A percentile compares a stretch with the other conserved stretches of the same genome.
Conservation (phyloP, 2,113 vertebrate genomes). For the Gulo gulo region DNA sequence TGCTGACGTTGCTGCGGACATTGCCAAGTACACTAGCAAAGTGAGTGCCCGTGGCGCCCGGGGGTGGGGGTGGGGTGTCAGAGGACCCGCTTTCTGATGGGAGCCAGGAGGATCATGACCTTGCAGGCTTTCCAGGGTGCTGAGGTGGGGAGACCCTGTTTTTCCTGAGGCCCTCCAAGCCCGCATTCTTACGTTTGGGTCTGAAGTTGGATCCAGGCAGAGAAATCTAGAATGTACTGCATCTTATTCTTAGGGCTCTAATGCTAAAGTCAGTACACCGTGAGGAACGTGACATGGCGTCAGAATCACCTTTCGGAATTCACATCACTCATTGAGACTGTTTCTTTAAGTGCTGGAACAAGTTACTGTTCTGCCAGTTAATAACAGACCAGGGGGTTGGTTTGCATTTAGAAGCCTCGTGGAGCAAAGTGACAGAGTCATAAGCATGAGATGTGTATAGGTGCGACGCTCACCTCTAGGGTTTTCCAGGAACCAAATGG, state of each 20-base stretch:
- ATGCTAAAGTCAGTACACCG: background rate
- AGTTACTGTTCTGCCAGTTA: background rate
- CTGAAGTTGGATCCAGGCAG: background rate
- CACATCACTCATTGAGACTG: background rate
- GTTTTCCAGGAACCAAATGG: background rate
- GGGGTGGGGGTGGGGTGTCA: background rate
- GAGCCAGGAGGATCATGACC: accelerated
- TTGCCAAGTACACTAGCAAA: constrained; percentile 98
- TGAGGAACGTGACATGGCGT: accelerated
- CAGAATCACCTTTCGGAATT: too few species aligned
- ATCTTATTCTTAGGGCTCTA: background rate
- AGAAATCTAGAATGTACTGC: background rate
- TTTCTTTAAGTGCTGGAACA: background rate
- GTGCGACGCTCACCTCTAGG: accelerated
- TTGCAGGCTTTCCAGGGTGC: background rate
- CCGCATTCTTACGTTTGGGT: background rate
- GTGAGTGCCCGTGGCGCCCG: constrained; percentile 78
- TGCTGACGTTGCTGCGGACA: constrained; percentile 96
- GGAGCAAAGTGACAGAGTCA: background rate
- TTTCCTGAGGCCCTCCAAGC: background rate
- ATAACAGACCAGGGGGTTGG: accelerated
- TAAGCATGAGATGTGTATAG: accelerated
- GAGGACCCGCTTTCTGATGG: background rate
- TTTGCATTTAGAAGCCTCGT: background rate
- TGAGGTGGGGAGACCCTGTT: background rate